Evolutionary conservation across 2,797 vertebrate species (phyloP).

Genomic region (Halcyon leucocephala): DNA sequence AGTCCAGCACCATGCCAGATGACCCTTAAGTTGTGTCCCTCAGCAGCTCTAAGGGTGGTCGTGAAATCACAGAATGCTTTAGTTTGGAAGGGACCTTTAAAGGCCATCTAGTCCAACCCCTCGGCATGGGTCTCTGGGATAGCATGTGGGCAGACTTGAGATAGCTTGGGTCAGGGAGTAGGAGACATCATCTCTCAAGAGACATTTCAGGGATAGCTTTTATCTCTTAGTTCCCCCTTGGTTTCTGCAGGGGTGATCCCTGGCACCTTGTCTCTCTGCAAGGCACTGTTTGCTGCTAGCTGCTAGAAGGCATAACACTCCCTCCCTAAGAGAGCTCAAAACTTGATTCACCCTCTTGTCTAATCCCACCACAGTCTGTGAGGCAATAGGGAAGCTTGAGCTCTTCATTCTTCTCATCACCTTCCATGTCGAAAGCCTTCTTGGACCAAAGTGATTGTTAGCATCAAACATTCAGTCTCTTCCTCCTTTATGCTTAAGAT

Average conservation of each 20-base stretch:
- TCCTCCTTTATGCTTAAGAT: fast-evolving
- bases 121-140: fast-evolving
- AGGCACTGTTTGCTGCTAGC: background rate
- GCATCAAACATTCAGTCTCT: background rate
- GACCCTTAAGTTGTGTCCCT: background rate
- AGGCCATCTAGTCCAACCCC: background rate
- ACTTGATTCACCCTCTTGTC: background rate
- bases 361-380: background rate
- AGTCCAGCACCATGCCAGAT: background rate
- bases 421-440: background rate
- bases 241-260: background rate
- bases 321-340: background rate
- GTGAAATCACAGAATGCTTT: background rate
- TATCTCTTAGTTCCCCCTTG: background rate
- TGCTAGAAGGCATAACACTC: background rate
- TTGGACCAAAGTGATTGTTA: background rate
- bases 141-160: background rate
- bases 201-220: background rate
- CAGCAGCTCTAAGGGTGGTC: background rate
- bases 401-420: background rate
- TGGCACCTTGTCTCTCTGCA: background rate
- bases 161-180: background rate
- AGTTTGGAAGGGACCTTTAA: background rate
- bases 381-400: background rate
- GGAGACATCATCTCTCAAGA: background rate